Evolutionary conservation across 2,113 vertebrate genomes (phyloP).

Genomic region (Lepisosteus oculatus): DNA sequence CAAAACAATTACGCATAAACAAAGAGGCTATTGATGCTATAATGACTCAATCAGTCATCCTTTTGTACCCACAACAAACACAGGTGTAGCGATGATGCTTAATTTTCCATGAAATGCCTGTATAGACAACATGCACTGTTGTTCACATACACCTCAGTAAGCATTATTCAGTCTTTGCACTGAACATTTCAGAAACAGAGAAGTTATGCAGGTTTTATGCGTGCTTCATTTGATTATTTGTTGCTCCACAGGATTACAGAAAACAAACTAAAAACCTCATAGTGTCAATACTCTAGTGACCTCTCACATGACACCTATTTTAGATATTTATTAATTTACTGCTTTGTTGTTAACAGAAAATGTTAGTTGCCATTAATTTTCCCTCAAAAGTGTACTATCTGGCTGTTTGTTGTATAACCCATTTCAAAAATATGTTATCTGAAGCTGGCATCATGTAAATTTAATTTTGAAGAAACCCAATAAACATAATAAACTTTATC

Average conservation of each 20-base stretch:
- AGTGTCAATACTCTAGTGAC: too few relatives aligned
- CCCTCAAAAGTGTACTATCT: too few relatives aligned
- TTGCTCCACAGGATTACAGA: not conserved
- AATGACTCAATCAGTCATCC: not conserved
- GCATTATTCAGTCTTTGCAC: not conserved
- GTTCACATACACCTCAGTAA: constrained; percentile 1
- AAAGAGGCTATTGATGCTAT: not conserved
- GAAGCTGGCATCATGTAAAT: too few relatives aligned
- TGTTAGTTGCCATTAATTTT: too few relatives aligned
- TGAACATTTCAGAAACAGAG: not conserved
- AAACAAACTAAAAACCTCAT: not conserved
- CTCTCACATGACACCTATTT: too few relatives aligned
- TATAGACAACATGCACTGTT: not conserved
- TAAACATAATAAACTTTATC: too few relatives aligned
- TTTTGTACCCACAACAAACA: not conserved
- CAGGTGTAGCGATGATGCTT: not conserved
- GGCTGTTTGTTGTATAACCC: too few relatives aligned
- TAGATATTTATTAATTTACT: too few relatives aligned
- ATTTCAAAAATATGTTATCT: too few relatives aligned
- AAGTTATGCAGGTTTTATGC: not conserved
- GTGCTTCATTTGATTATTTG: not conserved
- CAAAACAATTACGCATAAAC: not conserved
- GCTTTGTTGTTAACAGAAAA: too few relatives aligned
- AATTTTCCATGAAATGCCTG: not conserved
- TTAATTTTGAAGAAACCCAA: too few relatives aligned